Conservation (phyloP, 2,888 invertebrate genomes). For the Chymomyza fuscimana region DNA sequence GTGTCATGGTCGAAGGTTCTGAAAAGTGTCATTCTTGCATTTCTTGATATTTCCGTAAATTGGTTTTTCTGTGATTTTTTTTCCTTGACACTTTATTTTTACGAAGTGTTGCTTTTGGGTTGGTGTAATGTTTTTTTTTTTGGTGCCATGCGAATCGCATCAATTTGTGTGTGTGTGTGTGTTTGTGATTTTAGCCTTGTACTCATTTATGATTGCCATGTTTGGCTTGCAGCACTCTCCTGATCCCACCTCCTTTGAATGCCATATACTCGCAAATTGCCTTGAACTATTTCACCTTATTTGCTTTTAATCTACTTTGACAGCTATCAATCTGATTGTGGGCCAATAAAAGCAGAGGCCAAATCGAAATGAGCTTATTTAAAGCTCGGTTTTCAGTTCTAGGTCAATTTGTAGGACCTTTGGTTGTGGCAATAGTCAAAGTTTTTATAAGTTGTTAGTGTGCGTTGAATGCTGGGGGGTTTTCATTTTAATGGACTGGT, state of each 20-base stretch:
- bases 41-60: not conserved
- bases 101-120: not conserved
- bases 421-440: not conserved
- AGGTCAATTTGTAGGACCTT: not conserved
- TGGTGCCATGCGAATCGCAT: not conserved
- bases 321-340: constrained; percentile 35
- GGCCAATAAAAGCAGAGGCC: not conserved
- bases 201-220: constrained; percentile 49
- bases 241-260: not conserved
- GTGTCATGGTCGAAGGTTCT: not conserved
- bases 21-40: not conserved
- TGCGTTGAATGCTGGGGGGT: not conserved
- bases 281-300: constrained; percentile 53
- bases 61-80: not conserved
- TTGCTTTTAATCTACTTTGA: constrained; percentile 63
- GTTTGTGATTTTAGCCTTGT: constrained; percentile 47
- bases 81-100: not conserved
- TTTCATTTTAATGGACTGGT: not conserved
- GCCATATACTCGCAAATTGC: constrained; percentile 20
- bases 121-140: not conserved
- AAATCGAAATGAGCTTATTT: constrained; percentile 12
- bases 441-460: not conserved
- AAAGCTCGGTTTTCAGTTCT: constrained; percentile 1
- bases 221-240: not conserved
- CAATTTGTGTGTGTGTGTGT: constrained; percentile 1